Conservation (phyloP, 2,113 vertebrate genomes). For the Poeciliopsis turrubarensis region DNA sequence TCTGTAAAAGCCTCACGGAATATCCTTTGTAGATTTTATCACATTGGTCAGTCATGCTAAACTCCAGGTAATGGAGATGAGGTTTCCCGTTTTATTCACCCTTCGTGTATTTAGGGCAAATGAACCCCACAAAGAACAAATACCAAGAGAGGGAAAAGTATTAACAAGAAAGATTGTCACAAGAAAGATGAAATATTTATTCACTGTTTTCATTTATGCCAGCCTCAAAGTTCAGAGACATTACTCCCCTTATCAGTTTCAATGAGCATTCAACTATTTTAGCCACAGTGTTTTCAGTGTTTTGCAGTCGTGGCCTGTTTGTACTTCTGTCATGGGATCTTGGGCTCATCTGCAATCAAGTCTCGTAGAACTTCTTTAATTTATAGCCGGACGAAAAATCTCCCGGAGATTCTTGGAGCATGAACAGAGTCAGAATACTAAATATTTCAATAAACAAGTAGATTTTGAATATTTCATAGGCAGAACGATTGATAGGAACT, state of each 20-base stretch:
- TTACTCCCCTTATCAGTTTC: conserved; percentile 13
- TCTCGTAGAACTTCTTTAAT: conserved; percentile 43
- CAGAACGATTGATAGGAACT: conserved; percentile 66
- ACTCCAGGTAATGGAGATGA: conserved; percentile 12
- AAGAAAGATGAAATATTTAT: conserved; percentile 32
- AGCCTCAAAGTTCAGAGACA: conserved; percentile 15
- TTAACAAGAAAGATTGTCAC: conserved; percentile 10
- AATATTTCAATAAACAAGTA: conserved; percentile 78
- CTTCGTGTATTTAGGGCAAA: not conserved
- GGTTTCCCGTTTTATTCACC: not conserved
- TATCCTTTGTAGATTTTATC: conserved; percentile 21
- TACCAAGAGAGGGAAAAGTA: conserved; percentile 4
- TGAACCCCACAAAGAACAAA: not conserved
- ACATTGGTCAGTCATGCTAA: conserved; percentile 6
- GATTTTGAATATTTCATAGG: conserved; percentile 68
- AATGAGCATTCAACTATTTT: conserved; percentile 7
- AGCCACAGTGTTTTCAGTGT: conserved; percentile 1
- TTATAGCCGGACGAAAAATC: conserved; percentile 18
- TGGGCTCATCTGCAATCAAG: conserved; percentile 38
- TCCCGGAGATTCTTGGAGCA: conserved; percentile 47
- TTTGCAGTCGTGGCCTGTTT: conserved; percentile 25
- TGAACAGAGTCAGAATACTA: conserved; percentile 49
- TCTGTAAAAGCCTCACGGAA: conserved; percentile 13
- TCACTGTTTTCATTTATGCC: conserved; percentile 11
- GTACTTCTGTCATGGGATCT: conserved; percentile 22